Evolutionary conservation across 2,797 vertebrate species (phyloP).

Genomic region (Emydoidea blandingii): DNA sequence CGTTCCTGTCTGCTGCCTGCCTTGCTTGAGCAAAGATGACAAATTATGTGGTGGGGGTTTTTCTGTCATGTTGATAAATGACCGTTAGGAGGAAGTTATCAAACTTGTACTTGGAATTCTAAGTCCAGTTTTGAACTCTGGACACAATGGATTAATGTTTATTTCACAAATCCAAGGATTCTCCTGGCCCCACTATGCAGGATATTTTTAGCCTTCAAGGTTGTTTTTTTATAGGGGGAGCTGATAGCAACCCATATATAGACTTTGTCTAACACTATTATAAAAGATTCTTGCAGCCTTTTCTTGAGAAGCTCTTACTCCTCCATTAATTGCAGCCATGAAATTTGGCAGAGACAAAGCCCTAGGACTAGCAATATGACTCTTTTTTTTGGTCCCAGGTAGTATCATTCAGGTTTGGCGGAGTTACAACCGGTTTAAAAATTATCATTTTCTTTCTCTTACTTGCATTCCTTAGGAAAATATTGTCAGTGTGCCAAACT

Average conservation of each 20-base stretch:
- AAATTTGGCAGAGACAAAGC: neutral
- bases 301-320: neutral
- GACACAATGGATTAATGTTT: accelerated
- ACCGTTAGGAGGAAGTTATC: neutral
- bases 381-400: neutral
- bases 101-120: accelerated
- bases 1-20: neutral
- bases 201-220: neutral
- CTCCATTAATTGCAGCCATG: neutral
- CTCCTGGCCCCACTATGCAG: neutral
- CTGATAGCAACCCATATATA: neutral
- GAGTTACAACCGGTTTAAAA: neutral
- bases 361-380: neutral
- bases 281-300: neutral
- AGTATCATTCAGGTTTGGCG: accelerated
- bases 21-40: neutral
- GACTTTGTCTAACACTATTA: neutral
- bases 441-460: slow-evolving; percentile 13
- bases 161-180: neutral
- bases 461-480: slow-evolving; percentile 45
- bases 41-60: neutral
- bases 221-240: neutral
- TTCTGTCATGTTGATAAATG: neutral
- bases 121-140: neutral
- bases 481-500: neutral